phyloP scores from a whole-genome alignment of 2,113 vertebrate species.

The Anhinga rufa region DNA sequence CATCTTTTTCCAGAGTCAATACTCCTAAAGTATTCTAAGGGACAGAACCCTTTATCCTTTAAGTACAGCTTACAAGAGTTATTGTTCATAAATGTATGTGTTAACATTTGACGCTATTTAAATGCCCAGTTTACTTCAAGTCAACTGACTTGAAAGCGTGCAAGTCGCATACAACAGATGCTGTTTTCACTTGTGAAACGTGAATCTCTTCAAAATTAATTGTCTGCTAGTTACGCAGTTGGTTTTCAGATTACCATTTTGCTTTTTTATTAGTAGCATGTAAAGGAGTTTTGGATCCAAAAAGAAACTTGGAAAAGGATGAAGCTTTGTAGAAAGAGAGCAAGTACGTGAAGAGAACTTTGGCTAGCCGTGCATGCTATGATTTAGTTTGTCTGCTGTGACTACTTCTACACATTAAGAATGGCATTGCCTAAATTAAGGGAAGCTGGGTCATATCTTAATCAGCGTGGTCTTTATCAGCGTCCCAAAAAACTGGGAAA shows the following conservation, averaged over 20 bases:
- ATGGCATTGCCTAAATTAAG: background rate
- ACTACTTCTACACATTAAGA: background rate
- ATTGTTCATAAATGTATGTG: background rate
- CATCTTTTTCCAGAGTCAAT: background rate
- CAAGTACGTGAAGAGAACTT: background rate
- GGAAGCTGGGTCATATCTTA: background rate
- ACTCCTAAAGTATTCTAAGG: background rate
- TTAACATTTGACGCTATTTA: background rate
- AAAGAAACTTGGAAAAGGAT: background rate
- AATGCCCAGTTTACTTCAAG: background rate
- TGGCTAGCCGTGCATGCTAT: background rate
- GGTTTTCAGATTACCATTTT: background rate
- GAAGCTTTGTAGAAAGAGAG: background rate
- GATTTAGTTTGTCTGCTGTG: background rate
- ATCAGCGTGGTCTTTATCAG: background rate
- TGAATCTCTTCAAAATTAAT: background rate
- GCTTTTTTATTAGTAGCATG: background rate
- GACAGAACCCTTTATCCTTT: background rate
- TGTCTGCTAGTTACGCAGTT: fast-evolving
- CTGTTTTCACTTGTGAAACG: background rate
- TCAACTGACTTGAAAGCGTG: background rate
- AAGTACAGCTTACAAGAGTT: background rate
- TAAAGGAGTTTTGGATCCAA: background rate
- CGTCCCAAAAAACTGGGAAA: background rate
- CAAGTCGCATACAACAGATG: background rate